A percentile compares a stretch with the other conserved stretches of the same genome.
phyloP scores from a whole-genome alignment of 2,797 vertebrate species.

The Mionectes olivaceus region DNA sequence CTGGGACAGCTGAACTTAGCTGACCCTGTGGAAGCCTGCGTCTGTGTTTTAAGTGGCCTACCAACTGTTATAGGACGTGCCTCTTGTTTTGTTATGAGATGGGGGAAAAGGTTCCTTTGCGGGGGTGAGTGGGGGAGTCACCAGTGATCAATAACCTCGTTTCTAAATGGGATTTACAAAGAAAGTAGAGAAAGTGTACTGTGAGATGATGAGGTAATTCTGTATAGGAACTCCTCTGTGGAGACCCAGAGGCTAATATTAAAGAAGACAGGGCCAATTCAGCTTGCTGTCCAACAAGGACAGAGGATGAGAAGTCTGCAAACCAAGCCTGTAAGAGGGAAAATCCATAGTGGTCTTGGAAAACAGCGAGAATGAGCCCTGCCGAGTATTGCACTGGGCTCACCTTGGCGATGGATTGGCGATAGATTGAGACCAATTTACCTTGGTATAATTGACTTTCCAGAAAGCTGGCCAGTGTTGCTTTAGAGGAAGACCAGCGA shows the following conservation, averaged over 20 bases:
- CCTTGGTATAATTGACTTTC: background rate
- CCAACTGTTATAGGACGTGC: background rate
- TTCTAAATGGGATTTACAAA: background rate
- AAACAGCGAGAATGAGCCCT: background rate
- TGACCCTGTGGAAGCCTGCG: background rate
- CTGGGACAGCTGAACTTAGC: background rate
- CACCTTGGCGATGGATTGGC: background rate
- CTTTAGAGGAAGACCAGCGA: background rate
- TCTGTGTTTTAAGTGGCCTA: background rate
- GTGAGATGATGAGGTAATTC: background rate
- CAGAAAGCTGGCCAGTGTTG: background rate
- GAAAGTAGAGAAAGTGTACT: background rate
- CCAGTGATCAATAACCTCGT: background rate
- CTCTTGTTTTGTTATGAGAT: background rate
- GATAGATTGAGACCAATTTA: background rate
- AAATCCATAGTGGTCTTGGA: background rate
- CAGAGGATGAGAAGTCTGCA: background rate
- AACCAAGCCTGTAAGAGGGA: background rate
- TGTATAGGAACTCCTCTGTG: background rate
- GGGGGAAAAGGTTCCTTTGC: background rate
- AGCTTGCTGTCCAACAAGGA: background rate
- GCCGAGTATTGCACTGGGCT: background rate
- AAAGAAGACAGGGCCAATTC: background rate
- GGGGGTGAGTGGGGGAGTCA: background rate
- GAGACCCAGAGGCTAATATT: background rate